Conservation (phyloP, 1,140 invertebrate genomes). For the Tetragnatha versicolor region DNA sequence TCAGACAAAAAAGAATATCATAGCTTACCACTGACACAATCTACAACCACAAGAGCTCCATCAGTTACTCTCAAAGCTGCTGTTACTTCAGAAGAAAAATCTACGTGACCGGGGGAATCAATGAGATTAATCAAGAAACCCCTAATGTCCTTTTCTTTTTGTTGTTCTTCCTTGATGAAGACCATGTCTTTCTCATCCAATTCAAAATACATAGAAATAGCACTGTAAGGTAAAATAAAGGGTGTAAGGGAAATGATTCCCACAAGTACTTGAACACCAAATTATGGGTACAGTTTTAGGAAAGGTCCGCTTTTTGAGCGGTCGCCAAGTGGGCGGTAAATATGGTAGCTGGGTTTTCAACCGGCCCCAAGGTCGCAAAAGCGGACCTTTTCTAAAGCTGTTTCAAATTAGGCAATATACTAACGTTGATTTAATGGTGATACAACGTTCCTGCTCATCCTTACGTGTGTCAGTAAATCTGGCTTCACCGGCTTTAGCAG, state of each 20-base stretch:
- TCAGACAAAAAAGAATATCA: no score
- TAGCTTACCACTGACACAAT: slow-evolving; percentile 69
- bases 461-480: slow-evolving; percentile 99
- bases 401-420: no score
- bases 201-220: slow-evolving; percentile 71
- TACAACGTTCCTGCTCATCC: slow-evolving; percentile 78
- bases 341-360: no score
- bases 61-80: slow-evolving; percentile 73
- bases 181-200: slow-evolving; percentile 65
- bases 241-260: no score
- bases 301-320: no score
- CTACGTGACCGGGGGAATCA: slow-evolving; percentile 73
- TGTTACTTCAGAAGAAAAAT: slow-evolving; percentile 72
- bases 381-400: no score
- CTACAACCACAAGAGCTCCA: slow-evolving; percentile 72
- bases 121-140: slow-evolving; percentile 73
- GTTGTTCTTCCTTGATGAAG: slow-evolving; percentile 61
- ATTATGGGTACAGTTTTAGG: no score
- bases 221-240: slow-evolving; percentile 63
- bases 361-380: no score
- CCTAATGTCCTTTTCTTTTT: slow-evolving; percentile 63
- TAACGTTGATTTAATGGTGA: slow-evolving; percentile 98
- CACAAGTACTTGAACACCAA: no score
- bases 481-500: slow-evolving; percentile 97
- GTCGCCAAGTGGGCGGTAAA: no score